Evolutionary conservation across 92 coral and sea anemone species (phyloP), one percentile per base, ranked within the genome.

Genomic region (Plumapathes pennacea): DNA sequence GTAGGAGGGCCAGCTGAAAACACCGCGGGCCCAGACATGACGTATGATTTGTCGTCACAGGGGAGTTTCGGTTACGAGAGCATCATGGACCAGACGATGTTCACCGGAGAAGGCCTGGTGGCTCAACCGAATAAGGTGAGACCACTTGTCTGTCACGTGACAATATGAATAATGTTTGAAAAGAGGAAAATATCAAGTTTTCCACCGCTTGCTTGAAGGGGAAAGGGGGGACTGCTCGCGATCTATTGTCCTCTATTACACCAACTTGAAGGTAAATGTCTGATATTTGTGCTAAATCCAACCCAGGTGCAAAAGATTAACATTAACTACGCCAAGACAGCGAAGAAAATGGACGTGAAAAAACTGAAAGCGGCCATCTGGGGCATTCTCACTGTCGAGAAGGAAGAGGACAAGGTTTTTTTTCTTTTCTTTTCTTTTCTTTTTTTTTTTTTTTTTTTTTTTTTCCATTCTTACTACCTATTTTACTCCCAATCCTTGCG

Each of bases 301-400:
- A n/a, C n/a, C 5, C 57, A 90, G 97, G 96, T 91, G 54, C 84
- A 78, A 36, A 94, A 85, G 69, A 94, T 94, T 48, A 95, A 94
- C 65, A 94, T 94, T 36, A 76, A 65, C 0, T 89, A 89, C 47
- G 92, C 99, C 21, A 94, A 94, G 73, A 89, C 95, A 10, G 99
- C 99, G 15, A 94, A 94, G 70, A 89, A 85, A 71, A 94, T 94
- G 81, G 99, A 94, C 38, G 99, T 85, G 21, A 94, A 72, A 33
- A 85, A 71, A 54, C 85, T 94, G 22, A 94, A 94, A 71, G 60
- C 72, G 6, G 89, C 82, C 52, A 89, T 94, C 95, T 94, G 99
- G 99, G 66, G 61, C 5, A 49, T 94, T 26, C 40, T 92, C 22
- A 51, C 85, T 23, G 56, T 55, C 4, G 54, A 69, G 27, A 28